phyloP scores from a whole-genome alignment of 2,113 vertebrate species.

The Pedionomus torquatus region DNA sequence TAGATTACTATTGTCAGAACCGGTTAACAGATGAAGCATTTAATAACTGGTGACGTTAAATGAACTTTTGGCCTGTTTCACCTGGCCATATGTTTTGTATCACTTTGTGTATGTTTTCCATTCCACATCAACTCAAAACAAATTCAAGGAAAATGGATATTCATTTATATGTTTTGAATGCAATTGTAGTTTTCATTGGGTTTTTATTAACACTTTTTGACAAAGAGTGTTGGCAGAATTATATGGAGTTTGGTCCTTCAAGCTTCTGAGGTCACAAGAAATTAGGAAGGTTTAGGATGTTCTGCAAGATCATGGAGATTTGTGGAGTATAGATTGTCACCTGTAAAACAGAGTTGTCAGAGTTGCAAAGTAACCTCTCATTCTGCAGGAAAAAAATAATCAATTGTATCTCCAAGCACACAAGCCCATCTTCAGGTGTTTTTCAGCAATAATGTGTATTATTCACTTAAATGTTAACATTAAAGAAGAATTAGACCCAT shows the following conservation, averaged over 20 bases:
- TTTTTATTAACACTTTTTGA: not conserved
- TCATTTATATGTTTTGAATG: not conserved
- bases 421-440: not conserved
- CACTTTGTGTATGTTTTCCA: not conserved
- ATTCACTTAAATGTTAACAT: not conserved
- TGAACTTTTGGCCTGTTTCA: not conserved
- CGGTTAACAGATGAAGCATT: not conserved
- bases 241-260: not conserved
- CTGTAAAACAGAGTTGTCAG: not conserved
- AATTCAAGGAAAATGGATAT: not conserved
- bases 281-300: not conserved
- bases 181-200: not conserved
- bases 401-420: not conserved
- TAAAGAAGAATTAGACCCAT: not conserved
- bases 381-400: not conserved
- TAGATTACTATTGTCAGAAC: not conserved
- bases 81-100: not conserved
- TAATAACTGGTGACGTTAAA: not conserved
- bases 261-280: not conserved
- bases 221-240: not conserved
- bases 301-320: not conserved
- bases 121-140: not conserved
- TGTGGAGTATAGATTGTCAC: too few species aligned
- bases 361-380: not conserved
- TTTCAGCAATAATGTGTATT: not conserved